Percentiles rank a stretch among this genome's conserved stretches.
phyloP scores from a whole-genome alignment of 2,888 invertebrate genomes.

The Rhabditoides inermis region DNA sequence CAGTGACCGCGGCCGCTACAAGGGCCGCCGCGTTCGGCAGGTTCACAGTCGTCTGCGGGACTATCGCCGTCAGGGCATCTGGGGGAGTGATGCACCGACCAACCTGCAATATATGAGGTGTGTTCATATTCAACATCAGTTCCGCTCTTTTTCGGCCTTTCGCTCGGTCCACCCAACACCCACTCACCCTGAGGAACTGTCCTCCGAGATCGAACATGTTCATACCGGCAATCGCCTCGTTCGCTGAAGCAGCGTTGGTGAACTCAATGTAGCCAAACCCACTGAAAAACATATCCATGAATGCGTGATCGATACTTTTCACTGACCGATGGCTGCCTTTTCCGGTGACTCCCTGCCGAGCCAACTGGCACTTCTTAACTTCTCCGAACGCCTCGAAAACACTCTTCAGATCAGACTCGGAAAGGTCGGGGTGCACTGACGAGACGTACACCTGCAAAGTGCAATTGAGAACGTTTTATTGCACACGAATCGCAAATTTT shows the following conservation, averaged over 20 bases:
- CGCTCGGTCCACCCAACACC: no score
- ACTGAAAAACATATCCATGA: no score
- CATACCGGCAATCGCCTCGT: slow-evolving; percentile 96
- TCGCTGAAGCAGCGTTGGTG: slow-evolving; percentile 79
- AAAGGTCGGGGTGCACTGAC: slow-evolving; percentile 90
- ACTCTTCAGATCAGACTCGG: slow-evolving; percentile 91
- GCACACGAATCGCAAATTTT: no score
- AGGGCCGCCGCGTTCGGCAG: no score
- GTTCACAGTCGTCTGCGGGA: no score
- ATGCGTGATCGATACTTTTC: no score
- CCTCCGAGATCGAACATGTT: slow-evolving; percentile 98
- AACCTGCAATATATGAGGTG: no score
- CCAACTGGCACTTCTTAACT: slow-evolving; percentile 83
- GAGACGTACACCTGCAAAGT: slow-evolving; percentile 87
- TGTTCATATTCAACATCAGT: no score
- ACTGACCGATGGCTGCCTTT: slow-evolving; percentile 57
- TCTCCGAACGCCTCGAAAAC: slow-evolving; percentile 98
- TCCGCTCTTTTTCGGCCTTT: no score
- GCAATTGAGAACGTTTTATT: no score
- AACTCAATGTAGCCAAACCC: slow-evolving; percentile 98
- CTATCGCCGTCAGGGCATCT: slow-evolving; percentile 64
- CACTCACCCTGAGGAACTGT: slow-evolving; percentile 75
- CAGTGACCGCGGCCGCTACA: no score
- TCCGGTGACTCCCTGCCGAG: slow-evolving; percentile 65
- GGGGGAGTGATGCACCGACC: slow-evolving; percentile 83